Percentiles rank a stretch among this genome's conserved stretches.
Conservation (phyloP, 2,888 invertebrate genomes). For the Pseudeuparius sepicola region DNA sequence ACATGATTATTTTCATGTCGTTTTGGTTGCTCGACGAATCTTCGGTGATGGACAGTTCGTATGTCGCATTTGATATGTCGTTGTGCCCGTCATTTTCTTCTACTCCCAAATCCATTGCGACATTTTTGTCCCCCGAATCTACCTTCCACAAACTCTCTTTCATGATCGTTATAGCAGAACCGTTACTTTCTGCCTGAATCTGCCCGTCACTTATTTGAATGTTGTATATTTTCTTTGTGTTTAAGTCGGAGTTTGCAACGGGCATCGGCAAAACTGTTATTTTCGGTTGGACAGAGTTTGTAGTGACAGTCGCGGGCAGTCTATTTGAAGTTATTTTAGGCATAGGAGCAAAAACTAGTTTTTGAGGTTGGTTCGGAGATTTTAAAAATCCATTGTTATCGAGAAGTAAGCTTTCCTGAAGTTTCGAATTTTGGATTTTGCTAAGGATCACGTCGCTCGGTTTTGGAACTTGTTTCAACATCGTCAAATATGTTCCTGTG, state of each 20-base stretch:
- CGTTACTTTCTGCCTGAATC: conserved; percentile 23
- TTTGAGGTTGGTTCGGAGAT: conserved; percentile 34
- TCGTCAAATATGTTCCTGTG: no score
- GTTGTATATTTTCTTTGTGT: conserved; percentile 49
- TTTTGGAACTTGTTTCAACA: no score
- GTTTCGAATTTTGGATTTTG: no score
- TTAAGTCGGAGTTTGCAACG: conserved; percentile 31
- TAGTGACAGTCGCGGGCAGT: conserved; percentile 46
- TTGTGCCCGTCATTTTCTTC: conserved; percentile 18
- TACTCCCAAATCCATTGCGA: no score
- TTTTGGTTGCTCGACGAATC: conserved; percentile 36
- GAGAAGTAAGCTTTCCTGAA: no score
- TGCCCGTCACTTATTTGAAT: conserved; percentile 51
- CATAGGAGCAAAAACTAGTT: conserved; percentile 49
- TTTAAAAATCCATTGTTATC: conserved; percentile 17
- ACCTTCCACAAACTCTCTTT: conserved; percentile 36
- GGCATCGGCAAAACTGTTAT: conserved; percentile 35
- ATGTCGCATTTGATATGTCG: conserved; percentile 30
- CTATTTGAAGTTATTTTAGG: conserved; percentile 48
- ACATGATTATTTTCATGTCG: conserved; percentile 38
- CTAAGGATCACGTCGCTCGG: no score
- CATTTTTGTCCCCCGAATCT: not conserved
- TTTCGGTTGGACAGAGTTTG: conserved; percentile 43
- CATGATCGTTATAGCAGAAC: conserved; percentile 45
- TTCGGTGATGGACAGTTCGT: conserved; percentile 36